These are phyloP conservation scores for Coleophora deauratella DNA, from an alignment of 2,888 invertebrate species.

Conservation along the genomic window DNA sequence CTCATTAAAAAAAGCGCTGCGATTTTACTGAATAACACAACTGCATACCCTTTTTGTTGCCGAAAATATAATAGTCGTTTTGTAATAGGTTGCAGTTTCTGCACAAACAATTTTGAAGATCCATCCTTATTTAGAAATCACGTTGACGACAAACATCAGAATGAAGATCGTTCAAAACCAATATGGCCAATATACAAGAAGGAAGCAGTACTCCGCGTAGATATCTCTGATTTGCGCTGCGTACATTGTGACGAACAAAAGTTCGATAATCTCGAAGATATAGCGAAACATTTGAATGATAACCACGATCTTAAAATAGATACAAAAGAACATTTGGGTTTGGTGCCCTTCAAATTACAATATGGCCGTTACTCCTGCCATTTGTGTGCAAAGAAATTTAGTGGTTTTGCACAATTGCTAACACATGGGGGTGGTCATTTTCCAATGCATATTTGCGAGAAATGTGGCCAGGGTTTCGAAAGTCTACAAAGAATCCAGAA, in stretches of 20 bases:
- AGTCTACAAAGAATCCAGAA: too few relatives aligned
- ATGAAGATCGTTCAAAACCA: not conserved
- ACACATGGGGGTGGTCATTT: constrained; percentile 17
- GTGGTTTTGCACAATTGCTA: constrained; percentile 9
- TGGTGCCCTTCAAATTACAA: constrained; percentile 15
- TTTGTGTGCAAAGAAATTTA: constrained; percentile 13
- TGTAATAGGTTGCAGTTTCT: constrained; percentile 8
- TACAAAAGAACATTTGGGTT: constrained; percentile 5
- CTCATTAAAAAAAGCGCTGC: constrained; percentile 12
- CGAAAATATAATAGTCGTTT: constrained; percentile 8
- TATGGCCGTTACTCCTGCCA: constrained; percentile 12
- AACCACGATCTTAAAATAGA: constrained; percentile 13
- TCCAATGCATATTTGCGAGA: constrained; percentile 15
- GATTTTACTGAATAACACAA: constrained; percentile 15
- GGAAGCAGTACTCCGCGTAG: too few relatives aligned
- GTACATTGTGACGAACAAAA: constrained; percentile 9
- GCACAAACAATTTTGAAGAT: constrained; percentile 10
- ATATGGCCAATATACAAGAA: too few relatives aligned
- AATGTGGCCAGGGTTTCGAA: constrained; percentile 17
- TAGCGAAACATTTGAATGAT: constrained; percentile 15
- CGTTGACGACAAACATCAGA: not conserved
- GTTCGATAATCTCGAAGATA: constrained; percentile 6
- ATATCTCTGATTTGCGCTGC: constrained; percentile 16
- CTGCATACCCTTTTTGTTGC: constrained; percentile 18
- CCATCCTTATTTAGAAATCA: constrained; percentile 4